phyloP scores from a whole-genome alignment of 2,113 vertebrate genomes.

The Macroglossus sobrinus region DNA sequence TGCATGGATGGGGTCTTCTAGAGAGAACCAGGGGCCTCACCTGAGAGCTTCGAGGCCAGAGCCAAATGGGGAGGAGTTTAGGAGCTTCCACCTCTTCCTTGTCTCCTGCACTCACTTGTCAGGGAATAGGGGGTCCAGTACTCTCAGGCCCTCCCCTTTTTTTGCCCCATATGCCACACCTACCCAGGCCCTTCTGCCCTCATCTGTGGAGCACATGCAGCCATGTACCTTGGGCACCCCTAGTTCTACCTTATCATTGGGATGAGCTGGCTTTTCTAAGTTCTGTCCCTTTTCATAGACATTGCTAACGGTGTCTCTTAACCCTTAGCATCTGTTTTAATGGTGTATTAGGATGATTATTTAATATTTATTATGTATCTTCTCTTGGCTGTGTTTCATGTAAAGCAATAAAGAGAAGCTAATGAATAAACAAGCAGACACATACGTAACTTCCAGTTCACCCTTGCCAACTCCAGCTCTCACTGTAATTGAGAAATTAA shows the following conservation, averaged over 20 bases:
- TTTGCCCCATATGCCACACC: accelerated
- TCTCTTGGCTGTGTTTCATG: not conserved
- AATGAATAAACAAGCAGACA: not conserved
- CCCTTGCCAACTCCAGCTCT: not conserved
- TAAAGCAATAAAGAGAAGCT: not conserved
- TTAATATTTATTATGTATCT: not conserved
- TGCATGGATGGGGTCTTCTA: not conserved
- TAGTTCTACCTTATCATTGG: not conserved
- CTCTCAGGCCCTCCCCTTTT: not conserved
- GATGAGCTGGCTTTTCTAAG: not conserved
- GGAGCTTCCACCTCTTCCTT: accelerated
- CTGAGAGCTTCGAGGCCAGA: not conserved
- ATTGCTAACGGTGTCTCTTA: not conserved
- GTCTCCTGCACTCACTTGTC: not conserved
- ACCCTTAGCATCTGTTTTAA: not conserved
- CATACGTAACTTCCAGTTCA: not conserved
- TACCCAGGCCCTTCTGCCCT: not conserved
- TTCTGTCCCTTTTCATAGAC: not conserved
- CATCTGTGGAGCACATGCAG: not conserved
- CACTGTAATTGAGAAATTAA: not conserved
- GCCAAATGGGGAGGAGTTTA: accelerated
- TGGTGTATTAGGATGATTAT: not conserved
- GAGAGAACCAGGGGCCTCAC: not conserved
- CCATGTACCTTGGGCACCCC: too few relatives aligned
- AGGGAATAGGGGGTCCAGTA: not conserved